Percentiles rank a stretch among this genome's conserved stretches.
Conservation (phyloP, 2,797 vertebrate genomes). For the Percopsis omiscomaycus region DNA sequence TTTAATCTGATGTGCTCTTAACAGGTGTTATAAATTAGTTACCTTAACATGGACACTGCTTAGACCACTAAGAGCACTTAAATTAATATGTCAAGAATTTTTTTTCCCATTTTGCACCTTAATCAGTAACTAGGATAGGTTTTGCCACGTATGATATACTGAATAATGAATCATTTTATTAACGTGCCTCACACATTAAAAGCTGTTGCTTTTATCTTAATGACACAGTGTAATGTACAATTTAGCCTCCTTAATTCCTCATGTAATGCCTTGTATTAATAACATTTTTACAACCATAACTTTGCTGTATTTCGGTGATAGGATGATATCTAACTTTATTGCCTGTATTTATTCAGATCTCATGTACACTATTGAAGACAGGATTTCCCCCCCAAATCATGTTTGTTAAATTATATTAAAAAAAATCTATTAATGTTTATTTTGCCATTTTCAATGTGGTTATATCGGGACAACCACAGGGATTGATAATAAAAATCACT, state of each 20-base stretch:
- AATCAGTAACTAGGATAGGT: slow-evolving; percentile 4
- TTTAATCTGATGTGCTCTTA: background rate
- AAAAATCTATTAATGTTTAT: background rate
- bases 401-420: too few relatives aligned
- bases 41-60: background rate
- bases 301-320: background rate
- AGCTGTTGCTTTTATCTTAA: slow-evolving; percentile 14
- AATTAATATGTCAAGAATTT: background rate
- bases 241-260: slow-evolving; percentile 27
- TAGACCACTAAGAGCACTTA: slow-evolving; percentile 1
- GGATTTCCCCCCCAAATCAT: too few relatives aligned
- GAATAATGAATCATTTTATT: slow-evolving; percentile 13
- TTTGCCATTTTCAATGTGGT: slow-evolving; percentile 2
- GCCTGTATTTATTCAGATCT: slow-evolving; percentile 30
- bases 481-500: background rate
- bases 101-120: slow-evolving; percentile 44
- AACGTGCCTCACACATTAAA: slow-evolving; percentile 8
- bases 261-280: slow-evolving; percentile 26
- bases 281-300: background rate
- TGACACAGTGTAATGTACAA: slow-evolving; percentile 29
- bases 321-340: slow-evolving; percentile 14
- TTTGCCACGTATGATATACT: slow-evolving; percentile 21
- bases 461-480: slow-evolving; percentile 1
- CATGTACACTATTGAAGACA: slow-evolving; percentile 5
- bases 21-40: background rate